phyloP scores from a whole-genome alignment of 2,797 vertebrate genomes.

The Brachyalestes nurse region DNA sequence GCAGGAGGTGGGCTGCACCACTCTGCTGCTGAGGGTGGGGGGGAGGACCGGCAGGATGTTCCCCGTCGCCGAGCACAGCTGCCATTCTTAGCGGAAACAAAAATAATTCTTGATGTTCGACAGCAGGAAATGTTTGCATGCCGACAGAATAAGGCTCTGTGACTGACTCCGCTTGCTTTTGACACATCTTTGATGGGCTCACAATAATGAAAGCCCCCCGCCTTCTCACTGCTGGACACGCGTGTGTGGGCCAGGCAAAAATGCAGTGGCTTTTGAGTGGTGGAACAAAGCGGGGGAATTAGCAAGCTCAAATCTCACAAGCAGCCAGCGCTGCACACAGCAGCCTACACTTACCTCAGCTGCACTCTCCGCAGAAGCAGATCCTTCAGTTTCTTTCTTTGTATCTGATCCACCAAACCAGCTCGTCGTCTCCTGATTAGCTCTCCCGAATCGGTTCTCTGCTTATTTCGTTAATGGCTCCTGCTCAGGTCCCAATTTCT shows the following conservation, averaged over 20 bases:
- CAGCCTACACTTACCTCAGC: slow-evolving; percentile 24
- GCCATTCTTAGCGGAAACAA: slow-evolving; percentile 25
- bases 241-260: slow-evolving; percentile 51
- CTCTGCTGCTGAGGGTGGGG: slow-evolving; percentile 11
- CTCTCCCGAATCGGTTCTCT: too few species aligned
- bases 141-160: slow-evolving; percentile 62
- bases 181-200: slow-evolving; percentile 20
- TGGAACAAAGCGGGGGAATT: slow-evolving; percentile 51
- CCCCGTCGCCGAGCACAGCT: slow-evolving; percentile 37
- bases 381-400: neutral
- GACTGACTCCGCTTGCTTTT: slow-evolving; percentile 7
- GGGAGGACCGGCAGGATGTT: slow-evolving; percentile 18
- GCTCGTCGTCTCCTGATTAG: neutral
- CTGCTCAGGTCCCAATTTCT: neutral
- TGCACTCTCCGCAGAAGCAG: neutral
- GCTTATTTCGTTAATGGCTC: neutral
- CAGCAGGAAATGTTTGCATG: slow-evolving; percentile 62
- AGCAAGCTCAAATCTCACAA: slow-evolving; percentile 25
- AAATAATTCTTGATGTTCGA: slow-evolving; percentile 39
- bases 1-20: slow-evolving; percentile 36
- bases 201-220: slow-evolving; percentile 4
- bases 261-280: slow-evolving; percentile 52
- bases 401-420: neutral
- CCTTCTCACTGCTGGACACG: slow-evolving; percentile 23
- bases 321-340: slow-evolving; percentile 22